Evolutionary conservation across 2,113 vertebrate species (phyloP).

Genomic region (Tapirus terrestris): DNA sequence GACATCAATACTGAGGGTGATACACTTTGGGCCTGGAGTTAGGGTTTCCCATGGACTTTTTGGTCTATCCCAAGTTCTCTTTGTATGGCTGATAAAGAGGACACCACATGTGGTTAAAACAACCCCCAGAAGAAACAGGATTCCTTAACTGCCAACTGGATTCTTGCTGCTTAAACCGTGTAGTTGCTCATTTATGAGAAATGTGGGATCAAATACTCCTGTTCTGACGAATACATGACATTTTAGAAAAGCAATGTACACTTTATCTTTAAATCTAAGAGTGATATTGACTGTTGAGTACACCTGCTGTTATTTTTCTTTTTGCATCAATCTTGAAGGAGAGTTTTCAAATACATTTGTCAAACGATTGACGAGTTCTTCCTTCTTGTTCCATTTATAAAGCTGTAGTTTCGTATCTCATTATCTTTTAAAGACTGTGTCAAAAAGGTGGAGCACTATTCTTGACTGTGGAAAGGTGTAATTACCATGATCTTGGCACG

Average conservation of each 20-base stretch:
- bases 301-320: not conserved
- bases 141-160: not conserved
- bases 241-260: slow-evolving; percentile 54
- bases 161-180: not conserved
- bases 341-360: slow-evolving; percentile 63
- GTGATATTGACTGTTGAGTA: slow-evolving; percentile 5
- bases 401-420: not conserved
- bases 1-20: not conserved
- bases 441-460: not conserved
- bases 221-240: not conserved
- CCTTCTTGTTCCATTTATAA: slow-evolving; percentile 46
- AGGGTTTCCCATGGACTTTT: not conserved
- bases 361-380: slow-evolving; percentile 28
- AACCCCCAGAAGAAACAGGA: not conserved
- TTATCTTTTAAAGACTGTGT: slow-evolving; percentile 35
- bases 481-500: not conserved
- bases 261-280: slow-evolving; percentile 45
- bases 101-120: not conserved
- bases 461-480: not conserved
- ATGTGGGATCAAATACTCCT: not conserved
- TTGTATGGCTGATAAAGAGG: not conserved
- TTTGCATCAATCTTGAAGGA: not conserved
- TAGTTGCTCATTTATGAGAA: not conserved
- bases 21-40: not conserved
- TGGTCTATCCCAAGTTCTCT: not conserved